Percentiles rank a stretch among this genome's conserved stretches.
phyloP scores from a whole-genome alignment of 92 coral and sea anemone species.

The Porites lobata region DNA sequence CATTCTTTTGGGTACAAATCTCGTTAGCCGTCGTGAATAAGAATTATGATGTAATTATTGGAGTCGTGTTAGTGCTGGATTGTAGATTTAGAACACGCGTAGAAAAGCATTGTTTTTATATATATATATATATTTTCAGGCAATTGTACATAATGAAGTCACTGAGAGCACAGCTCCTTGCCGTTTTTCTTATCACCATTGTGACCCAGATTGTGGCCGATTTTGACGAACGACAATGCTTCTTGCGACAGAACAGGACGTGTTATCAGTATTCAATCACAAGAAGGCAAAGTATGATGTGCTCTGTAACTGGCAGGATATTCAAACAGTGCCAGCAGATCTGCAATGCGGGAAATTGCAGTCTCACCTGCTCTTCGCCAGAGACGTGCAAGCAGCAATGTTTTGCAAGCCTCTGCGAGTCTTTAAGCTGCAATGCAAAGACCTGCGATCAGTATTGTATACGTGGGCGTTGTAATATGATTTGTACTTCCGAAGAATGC shows the following conservation, averaged over 20 bases:
- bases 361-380: conserved; percentile 67
- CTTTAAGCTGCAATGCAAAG: conserved; percentile 67
- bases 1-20: no score
- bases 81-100: no score
- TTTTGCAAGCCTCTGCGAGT: conserved; percentile 78
- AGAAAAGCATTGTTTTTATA: no score
- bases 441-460: conserved; percentile 77
- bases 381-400: conserved; percentile 83
- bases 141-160: neutral
- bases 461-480: conserved; percentile 85
- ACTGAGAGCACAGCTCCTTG: neutral
- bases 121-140: neutral
- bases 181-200: neutral
- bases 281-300: conserved; percentile 69
- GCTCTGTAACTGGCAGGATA: conserved; percentile 56
- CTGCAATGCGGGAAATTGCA: conserved; percentile 80
- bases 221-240: conserved; percentile 57
- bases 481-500: conserved; percentile 73
- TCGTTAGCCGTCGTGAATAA: no score
- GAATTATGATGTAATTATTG: no score
- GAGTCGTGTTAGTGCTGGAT: no score
- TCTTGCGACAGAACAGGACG: conserved; percentile 51
- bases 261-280: conserved; percentile 76
- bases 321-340: conserved; percentile 77
- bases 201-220: conserved; percentile 14